Evolutionary conservation across 2,797 vertebrate species (phyloP).

Genomic region (Sebastes vulpes): DNA sequence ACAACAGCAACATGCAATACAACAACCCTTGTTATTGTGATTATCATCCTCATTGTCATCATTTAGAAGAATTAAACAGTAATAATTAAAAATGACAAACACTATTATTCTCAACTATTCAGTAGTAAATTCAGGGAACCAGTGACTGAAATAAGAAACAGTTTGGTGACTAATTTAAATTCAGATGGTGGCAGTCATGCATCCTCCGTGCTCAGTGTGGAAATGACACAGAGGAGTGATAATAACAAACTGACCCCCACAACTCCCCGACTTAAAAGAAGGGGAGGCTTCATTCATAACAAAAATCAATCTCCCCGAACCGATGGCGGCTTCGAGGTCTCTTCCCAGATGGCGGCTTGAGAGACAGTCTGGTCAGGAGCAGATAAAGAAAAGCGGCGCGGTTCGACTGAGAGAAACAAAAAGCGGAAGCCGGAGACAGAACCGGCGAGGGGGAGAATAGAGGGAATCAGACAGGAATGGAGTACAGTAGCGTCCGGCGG

Average conservation of each 20-base stretch:
- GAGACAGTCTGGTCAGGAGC: conserved; percentile 36
- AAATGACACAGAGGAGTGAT: conserved; percentile 16
- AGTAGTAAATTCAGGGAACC: background rate
- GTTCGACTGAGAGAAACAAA: conserved; percentile 40
- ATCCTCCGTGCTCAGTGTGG: background rate
- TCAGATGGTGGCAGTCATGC: background rate
- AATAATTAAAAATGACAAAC: background rate
- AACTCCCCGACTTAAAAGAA: conserved; percentile 9
- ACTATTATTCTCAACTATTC: background rate
- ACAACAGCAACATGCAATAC: background rate
- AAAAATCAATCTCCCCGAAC: conserved; percentile 44
- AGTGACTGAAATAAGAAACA: conserved; percentile 6
- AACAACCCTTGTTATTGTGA: background rate
- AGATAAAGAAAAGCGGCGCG: conserved; percentile 60
- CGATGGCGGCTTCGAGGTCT: conserved; percentile 11
- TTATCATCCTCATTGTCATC: background rate
- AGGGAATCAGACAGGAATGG: conserved; percentile 55
- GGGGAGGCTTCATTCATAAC: conserved; percentile 7
- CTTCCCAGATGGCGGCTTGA: conserved; percentile 23
- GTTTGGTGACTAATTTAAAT: conserved; percentile 19
- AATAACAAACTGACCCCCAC: conserved; percentile 32
- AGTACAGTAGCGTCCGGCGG: conserved; percentile 42
- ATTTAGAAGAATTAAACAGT: background rate
- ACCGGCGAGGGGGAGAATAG: conserved; percentile 16
- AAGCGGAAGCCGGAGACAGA: conserved; percentile 10